These are phyloP conservation scores for Sicus ferrugineus DNA, from an alignment of 2,888 invertebrate genomes.

Conservation along the genomic window DNA sequence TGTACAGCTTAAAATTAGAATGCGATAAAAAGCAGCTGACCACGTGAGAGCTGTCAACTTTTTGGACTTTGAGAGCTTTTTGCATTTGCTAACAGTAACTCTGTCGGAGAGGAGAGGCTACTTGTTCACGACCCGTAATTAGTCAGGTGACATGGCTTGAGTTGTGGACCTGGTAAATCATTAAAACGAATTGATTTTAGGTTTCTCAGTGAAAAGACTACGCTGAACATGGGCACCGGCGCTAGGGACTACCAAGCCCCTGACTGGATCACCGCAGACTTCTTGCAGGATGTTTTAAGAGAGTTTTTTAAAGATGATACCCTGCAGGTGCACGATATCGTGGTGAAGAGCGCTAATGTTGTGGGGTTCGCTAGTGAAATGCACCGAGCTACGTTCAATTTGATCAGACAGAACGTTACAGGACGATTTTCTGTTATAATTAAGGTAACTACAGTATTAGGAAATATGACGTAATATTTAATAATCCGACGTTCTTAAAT, in stretches of 20 bases:
- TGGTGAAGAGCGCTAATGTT: slow-evolving; percentile 51
- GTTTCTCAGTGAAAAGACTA: no score
- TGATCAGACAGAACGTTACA: slow-evolving; percentile 52
- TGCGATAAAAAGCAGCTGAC: slow-evolving; percentile 1
- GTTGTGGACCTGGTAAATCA: neutral
- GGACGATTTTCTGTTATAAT: slow-evolving; percentile 60
- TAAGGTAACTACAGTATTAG: no score
- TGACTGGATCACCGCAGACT: slow-evolving; percentile 59
- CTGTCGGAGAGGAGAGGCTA: neutral
- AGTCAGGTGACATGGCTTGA: slow-evolving; percentile 54
- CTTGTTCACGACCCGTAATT: slow-evolving; percentile 29
- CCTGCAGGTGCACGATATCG: slow-evolving; percentile 51
- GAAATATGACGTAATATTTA: no score
- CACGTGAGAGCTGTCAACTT: slow-evolving; percentile 22
- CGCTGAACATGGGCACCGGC: slow-evolving; percentile 58
- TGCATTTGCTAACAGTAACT: neutral
- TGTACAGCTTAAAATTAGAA: neutral
- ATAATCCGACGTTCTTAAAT: no score
- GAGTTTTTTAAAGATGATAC: slow-evolving; percentile 61
- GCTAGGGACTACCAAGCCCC: slow-evolving; percentile 56
- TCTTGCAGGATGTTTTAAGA: slow-evolving; percentile 60
- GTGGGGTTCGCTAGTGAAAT: slow-evolving; percentile 61
- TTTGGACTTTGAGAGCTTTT: neutral
- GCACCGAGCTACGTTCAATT: slow-evolving; percentile 59
- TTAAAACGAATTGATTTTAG: neutral